A percentile compares a stretch with the other conserved stretches of the same genome.
These are phyloP conservation scores for Dipodomys ordii DNA, from an alignment of 2,113 vertebrate species.

Conservation along the genomic window DNA sequence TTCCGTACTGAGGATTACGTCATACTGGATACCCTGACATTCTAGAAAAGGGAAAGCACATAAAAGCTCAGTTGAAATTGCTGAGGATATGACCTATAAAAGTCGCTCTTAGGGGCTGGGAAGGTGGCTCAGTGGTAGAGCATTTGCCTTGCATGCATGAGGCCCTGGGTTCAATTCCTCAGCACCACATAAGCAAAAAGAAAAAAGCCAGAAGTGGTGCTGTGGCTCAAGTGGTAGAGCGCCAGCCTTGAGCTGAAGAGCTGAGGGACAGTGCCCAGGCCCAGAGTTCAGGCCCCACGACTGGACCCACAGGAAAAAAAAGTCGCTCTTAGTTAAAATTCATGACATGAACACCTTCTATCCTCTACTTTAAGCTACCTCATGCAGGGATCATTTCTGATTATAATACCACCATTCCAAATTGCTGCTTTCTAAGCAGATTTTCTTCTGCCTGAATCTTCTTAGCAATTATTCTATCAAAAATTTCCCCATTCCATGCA, in stretches of 20 bases:
- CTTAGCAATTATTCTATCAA: not conserved
- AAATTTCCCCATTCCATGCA: not conserved
- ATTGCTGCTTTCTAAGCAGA: not conserved
- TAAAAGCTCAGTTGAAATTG: not conserved
- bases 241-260: too few species aligned
- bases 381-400: not conserved
- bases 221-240: too few species aligned
- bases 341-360: not conserved
- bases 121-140: too few species aligned
- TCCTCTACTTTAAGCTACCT: not conserved
- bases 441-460: constrained; percentile 19
- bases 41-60: not conserved
- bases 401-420: not conserved
- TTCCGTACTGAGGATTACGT: not conserved
- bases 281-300: too few species aligned
- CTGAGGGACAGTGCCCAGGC: too few species aligned
- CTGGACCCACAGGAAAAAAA: too few species aligned
- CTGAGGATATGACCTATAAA: not conserved
- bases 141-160: too few species aligned
- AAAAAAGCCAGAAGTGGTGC: too few species aligned
- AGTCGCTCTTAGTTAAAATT: not conserved
- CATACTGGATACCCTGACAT: not conserved
- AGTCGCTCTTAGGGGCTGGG: too few species aligned
- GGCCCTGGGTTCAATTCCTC: too few species aligned
- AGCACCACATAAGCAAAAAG: too few species aligned